Evolutionary conservation across 2,888 invertebrate genomes (phyloP).

Genomic region (Troides aeacus): DNA sequence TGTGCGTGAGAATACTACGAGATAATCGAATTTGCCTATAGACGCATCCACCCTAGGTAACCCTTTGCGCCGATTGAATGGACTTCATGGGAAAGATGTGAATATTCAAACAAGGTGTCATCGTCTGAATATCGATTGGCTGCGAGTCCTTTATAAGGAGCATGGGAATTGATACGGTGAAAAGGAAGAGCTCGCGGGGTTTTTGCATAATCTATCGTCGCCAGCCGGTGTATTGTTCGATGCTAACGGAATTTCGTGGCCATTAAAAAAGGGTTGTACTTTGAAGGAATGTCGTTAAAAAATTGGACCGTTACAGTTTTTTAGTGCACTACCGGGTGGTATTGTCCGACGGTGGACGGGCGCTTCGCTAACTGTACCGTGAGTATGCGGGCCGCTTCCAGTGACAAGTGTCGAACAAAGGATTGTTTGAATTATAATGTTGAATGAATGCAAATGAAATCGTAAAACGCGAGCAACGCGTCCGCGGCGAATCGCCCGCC

Average conservation of each 20-base stretch:
- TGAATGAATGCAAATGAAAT: constrained; percentile 39
- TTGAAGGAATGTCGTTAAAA: constrained; percentile 64
- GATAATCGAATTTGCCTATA: constrained; percentile 81
- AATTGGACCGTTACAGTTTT: constrained; percentile 64
- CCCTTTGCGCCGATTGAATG: constrained; percentile 65
- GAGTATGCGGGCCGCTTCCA: constrained; percentile 38
- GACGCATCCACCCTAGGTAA: constrained; percentile 67
- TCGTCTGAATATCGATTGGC: constrained; percentile 79
- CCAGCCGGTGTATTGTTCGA: constrained; percentile 54
- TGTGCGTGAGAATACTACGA: constrained; percentile 76
- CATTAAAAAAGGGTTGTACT: constrained; percentile 62
- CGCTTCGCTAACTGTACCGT: constrained; percentile 50
- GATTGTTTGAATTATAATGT: constrained; percentile 40
- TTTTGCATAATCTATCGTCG: constrained; percentile 78
- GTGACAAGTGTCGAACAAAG: constrained; percentile 39
- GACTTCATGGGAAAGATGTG: constrained; percentile 74
- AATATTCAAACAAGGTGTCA: constrained; percentile 81
- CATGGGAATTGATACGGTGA: constrained; percentile 76
- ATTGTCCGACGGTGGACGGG: constrained; percentile 35
- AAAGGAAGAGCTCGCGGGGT: constrained; percentile 71
- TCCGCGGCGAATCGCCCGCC: constrained; percentile 33
- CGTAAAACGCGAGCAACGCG: constrained; percentile 35
- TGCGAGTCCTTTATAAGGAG: constrained; percentile 66
- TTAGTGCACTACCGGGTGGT: constrained; percentile 58
- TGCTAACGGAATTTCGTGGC: constrained; percentile 59